Base-by-base conservation (phyloP, 1,140 invertebrate species). In the Eriosoma lanigerum region DNA sequence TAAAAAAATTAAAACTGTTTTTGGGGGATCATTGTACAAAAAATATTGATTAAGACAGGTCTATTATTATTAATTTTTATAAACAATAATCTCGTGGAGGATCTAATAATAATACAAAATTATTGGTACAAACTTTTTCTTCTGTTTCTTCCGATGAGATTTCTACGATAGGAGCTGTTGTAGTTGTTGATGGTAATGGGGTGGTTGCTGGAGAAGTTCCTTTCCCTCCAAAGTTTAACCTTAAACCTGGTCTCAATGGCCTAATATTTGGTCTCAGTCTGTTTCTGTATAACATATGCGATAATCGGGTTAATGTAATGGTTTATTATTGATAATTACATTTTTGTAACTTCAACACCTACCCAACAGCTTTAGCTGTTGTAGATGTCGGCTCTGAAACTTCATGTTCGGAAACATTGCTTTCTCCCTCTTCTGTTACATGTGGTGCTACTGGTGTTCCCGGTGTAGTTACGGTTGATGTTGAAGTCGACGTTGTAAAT, bases 161-260 rank as follows among this genome's bases (percentile, higher is more conserved):
- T 60, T 78, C 75, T 24, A 29, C 21, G 3, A 44, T 26, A 3
- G n/a, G 38, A n/a, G 54, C 32, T 29, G 54, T 21, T 78, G 60
- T 56, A 46, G 75, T 78, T 48, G 75, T 60, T 12, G 56, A 78
- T 46, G 17, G 26, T n/a, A 19, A 8, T 19, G 56, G 21, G 0
- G 21, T 8, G 3, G 52, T n/a, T 0, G 56, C 62, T 10, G 75
- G 60, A 5, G 72, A 56, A 9, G 75, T 62, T 46, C 54, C 52
- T 24, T 60, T 60, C 62, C 56, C 54, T 17, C 75, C 75, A 26
- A 58, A 58, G 24, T 58, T 60, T 13, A 78, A 62, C 10, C 75
- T 78, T 17, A 78, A 60, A 24, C 75, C 75, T 21, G 75, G 75
- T 62, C 75, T 62, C 24, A 78, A 78, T 26, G 75, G 75, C 46